A percentile compares a stretch with the other conserved stretches of the same genome.
Conservation (phyloP, 2,113 vertebrate genomes). For the Engystomops pustulosus region DNA sequence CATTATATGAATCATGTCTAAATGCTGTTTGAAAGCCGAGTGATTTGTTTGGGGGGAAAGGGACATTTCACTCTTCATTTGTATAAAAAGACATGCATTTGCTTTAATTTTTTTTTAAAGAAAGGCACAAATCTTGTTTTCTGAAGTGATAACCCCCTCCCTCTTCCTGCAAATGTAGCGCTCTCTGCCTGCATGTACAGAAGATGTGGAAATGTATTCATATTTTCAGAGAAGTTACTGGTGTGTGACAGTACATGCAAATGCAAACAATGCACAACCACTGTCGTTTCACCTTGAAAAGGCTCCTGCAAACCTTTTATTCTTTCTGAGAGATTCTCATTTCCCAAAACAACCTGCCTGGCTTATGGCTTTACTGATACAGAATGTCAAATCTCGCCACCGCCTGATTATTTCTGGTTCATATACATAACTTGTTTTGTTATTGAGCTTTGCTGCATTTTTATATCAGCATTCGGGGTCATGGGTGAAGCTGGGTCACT, state of each 20-base stretch:
- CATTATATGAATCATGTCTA: conserved; percentile 47
- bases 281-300: conserved; percentile 54
- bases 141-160: neutral
- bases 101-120: conserved; percentile 6
- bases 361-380: neutral
- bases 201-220: conserved; percentile 50
- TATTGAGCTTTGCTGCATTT: neutral
- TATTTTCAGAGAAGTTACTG: conserved; percentile 49
- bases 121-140: neutral
- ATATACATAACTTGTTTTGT: neutral
- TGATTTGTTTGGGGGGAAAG: conserved; percentile 34
- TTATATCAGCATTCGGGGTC: neutral
- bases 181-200: conserved; percentile 35
- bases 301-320: conserved; percentile 29
- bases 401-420: neutral
- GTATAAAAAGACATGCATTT: neutral
- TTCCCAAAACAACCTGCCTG: conserved; percentile 28
- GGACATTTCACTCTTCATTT: conserved; percentile 37
- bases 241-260: conserved; percentile 57
- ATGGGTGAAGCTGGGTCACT: neutral
- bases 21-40: conserved; percentile 47
- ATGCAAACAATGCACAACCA: conserved; percentile 50
- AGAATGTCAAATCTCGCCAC: conserved; percentile 6
- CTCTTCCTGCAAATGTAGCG: neutral
- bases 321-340: conserved; percentile 36